Conservation (phyloP, 2,113 vertebrate genomes). For the Dasyornis broadbenti region DNA sequence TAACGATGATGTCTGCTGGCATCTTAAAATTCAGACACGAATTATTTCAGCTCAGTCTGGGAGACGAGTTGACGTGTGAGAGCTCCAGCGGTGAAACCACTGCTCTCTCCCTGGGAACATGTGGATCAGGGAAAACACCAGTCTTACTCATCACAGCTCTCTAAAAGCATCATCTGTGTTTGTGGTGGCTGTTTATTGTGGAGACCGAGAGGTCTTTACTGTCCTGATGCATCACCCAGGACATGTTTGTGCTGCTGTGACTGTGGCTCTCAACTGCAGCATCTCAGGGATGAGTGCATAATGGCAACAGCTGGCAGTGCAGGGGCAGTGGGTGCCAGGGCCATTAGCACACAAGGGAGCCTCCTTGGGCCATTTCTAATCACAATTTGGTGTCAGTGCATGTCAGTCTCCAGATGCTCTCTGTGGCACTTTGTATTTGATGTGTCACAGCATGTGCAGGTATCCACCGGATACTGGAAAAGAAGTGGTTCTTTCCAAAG, state of each 20-base stretch:
- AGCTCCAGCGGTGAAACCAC: not conserved
- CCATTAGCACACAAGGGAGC: not conserved
- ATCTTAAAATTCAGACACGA: not conserved
- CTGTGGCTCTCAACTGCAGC: not conserved
- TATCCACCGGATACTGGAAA: fast-evolving
- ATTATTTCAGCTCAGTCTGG: not conserved
- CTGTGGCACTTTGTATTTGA: fast-evolving
- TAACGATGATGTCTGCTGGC: not conserved
- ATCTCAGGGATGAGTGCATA: not conserved
- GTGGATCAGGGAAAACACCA: not conserved
- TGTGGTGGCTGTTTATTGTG: not conserved
- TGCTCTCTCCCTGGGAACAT: not conserved
- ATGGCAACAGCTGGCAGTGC: not conserved
- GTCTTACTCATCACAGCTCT: not conserved
- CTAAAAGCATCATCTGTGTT: not conserved
- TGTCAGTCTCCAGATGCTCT: not conserved
- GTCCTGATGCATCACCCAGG: not conserved
- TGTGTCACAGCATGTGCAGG: not conserved
- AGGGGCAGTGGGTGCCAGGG: not conserved
- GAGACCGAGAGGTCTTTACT: not conserved
- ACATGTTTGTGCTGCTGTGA: not conserved
- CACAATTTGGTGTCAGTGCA: not conserved
- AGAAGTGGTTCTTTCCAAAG: not conserved
- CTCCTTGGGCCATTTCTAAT: not conserved
- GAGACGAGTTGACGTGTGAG: not conserved